Base-by-base conservation (phyloP, 2,888 invertebrate species). In the Anagyrus pseudococci region DNA sequence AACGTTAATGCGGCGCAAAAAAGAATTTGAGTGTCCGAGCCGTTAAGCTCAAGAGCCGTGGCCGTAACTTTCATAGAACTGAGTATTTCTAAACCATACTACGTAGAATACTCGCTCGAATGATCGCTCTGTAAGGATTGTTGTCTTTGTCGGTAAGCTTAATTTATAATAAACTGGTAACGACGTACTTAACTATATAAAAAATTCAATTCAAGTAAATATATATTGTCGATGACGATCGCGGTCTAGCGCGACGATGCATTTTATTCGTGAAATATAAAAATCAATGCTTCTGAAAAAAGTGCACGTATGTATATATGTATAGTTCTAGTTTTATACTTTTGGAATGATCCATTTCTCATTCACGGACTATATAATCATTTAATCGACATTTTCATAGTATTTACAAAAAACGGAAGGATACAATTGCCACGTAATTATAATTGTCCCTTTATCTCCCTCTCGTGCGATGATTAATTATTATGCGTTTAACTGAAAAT, bases 401-500 rank as follows among this genome's bases (percentile, higher is more conserved):
- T 53, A 65, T 66, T 63, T 66, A 63, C 56, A 59, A 58, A 61
- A 62, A 53, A n/a, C n/a, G 61, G 63, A 67, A 65, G 67, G 62
- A 65, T 54, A 55, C 55, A 67, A 62, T 64, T 50, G 43, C 62
- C 58, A 62, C 54, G 46, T 60, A 2, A 37, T 13, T 13, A 13
- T 37, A 15, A 8, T 2, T 8, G 15, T 37, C 8, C 10, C 15
- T 37, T 37, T 15, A 13, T 37, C 2, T 37, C 33, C 15, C 33
- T 37, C 15, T 37, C 13, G 15, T 37, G 33, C 8, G 15, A 46
- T 52, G 58, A 62, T 63, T 46, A 54, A 23, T 47, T 63, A 61
- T 49, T 50, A 63, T 56, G 47, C 44, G 6, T 43, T 46, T 52
- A 56, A 63, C 40, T 47, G 47, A 8, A 8, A 19, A 19, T 43